These are phyloP conservation scores for Chunga burmeisteri DNA, from an alignment of 2,113 vertebrate species.

Conservation along the genomic window DNA sequence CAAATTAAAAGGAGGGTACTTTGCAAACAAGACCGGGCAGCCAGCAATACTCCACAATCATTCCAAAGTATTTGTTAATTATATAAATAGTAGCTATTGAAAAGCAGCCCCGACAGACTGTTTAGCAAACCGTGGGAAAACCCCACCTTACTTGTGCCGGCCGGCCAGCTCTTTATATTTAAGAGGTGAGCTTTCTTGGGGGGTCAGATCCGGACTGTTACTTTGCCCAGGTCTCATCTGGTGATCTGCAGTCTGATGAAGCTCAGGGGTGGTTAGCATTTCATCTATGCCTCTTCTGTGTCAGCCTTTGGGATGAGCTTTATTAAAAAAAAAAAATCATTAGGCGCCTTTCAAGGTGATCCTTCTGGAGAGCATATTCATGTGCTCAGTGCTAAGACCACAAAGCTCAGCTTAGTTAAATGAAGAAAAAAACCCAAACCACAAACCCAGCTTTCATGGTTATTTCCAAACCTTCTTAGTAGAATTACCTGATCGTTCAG, in stretches of 20 bases:
- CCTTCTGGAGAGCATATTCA: background rate
- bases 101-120: background rate
- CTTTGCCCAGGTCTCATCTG: background rate
- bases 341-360: background rate
- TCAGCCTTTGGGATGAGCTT: background rate
- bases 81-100: background rate
- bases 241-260: background rate
- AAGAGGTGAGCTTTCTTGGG: background rate
- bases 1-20: background rate
- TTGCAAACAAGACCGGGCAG: slow-evolving; percentile 5
- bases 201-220: background rate
- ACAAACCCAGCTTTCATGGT: background rate
- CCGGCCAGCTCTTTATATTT: background rate
- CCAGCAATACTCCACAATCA: slow-evolving; percentile 17
- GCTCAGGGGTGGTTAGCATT: background rate
- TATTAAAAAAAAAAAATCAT: background rate
- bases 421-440: background rate
- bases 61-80: background rate
- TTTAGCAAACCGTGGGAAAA: slow-evolving; percentile 31
- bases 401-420: background rate
- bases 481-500: background rate
- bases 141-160: background rate
- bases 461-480: background rate
- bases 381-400: background rate
- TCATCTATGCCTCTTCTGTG: background rate